phyloP scores from a whole-genome alignment of 2,888 invertebrate genomes.

The Altica lythri region DNA sequence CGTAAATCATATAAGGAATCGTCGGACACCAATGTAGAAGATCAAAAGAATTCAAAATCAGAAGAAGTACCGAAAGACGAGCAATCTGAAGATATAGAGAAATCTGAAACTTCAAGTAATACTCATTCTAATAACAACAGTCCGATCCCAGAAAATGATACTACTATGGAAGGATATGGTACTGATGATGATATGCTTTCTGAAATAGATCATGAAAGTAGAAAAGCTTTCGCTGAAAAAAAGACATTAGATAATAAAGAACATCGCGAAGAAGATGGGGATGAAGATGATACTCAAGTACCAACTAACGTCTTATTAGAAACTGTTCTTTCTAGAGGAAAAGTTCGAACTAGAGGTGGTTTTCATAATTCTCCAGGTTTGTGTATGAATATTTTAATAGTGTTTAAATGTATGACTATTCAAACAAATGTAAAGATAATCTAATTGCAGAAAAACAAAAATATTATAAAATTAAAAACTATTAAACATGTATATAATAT shows the following conservation, averaged over 20 bases:
- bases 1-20: constrained; percentile 13
- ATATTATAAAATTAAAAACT: no score
- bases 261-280: constrained; percentile 39
- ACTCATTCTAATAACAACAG: constrained; percentile 11
- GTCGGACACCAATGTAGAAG: constrained; percentile 10
- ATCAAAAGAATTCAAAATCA: constrained; percentile 4
- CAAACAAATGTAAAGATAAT: no score
- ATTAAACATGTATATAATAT: no score
- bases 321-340: constrained; percentile 18
- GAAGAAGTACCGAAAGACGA: constrained; percentile 10
- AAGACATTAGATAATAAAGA: constrained; percentile 22
- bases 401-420: no score
- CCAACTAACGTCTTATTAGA: constrained; percentile 38
- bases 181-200: constrained; percentile 47
- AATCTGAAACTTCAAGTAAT: constrained; percentile 3
- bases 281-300: constrained; percentile 42
- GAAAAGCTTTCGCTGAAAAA: constrained; percentile 26
- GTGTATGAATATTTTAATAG: no score
- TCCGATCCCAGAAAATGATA: constrained; percentile 23
- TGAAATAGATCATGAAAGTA: constrained; percentile 29
- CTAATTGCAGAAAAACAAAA: no score
- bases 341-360: constrained; percentile 22
- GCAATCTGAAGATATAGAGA: neutral
- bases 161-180: constrained; percentile 47
- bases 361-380: constrained; percentile 25